phyloP scores from a whole-genome alignment of 1,140 invertebrate species.

The Heliconius melpomene region DNA sequence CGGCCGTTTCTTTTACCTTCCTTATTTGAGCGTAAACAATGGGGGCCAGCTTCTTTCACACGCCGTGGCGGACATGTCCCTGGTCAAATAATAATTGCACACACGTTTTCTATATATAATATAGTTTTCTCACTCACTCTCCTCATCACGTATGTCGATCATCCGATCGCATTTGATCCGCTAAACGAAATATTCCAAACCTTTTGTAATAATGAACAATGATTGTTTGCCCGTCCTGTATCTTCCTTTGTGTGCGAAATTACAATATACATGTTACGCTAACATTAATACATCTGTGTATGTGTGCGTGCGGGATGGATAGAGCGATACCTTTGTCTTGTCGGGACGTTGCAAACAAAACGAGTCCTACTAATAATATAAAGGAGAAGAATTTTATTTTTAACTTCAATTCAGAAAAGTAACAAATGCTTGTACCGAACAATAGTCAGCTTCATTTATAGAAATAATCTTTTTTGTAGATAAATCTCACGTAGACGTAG shows the following conservation, averaged over 20 bases:
- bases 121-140: constrained; percentile 62
- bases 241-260: constrained; percentile 79
- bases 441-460: constrained; percentile 78
- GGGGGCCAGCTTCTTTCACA: constrained; percentile 75
- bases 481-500: constrained; percentile 77
- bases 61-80: constrained; percentile 76
- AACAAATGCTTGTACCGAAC: constrained; percentile 75
- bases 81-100: constrained; percentile 81
- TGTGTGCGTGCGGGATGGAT: constrained; percentile 76
- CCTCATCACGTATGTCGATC: constrained; percentile 63
- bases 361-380: constrained; percentile 78
- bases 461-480: constrained; percentile 80
- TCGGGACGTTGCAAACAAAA: constrained; percentile 78
- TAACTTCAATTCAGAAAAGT: constrained; percentile 78
- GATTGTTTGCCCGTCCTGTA: constrained; percentile 79
- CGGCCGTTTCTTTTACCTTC: constrained; percentile 70
- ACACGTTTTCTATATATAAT: constrained; percentile 55
- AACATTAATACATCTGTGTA: constrained; percentile 63
- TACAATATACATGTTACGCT: constrained; percentile 79
- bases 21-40: constrained; percentile 80
- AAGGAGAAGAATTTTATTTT: constrained; percentile 79
- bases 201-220: constrained; percentile 81
- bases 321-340: constrained; percentile 79
- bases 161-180: constrained; percentile 74
- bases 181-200: constrained; percentile 79